These are phyloP conservation scores for Acleris literana DNA, from an alignment of 2,888 invertebrate species.

Conservation along the genomic window DNA sequence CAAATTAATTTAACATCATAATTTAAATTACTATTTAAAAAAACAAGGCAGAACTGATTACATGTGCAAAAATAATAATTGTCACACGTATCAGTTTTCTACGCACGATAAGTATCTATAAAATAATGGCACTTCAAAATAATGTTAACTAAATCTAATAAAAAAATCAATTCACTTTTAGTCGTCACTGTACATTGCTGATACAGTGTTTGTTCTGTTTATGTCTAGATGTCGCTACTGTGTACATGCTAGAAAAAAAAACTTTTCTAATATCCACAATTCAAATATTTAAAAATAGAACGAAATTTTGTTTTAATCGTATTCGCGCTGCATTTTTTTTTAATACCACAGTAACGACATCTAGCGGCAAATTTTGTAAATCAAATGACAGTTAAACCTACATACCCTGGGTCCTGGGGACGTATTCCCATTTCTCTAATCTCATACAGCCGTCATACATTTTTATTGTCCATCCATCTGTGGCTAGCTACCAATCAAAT, in stretches of 20 bases:
- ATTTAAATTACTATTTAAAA: not conserved
- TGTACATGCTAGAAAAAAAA: too few relatives aligned
- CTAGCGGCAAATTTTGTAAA: conserved; percentile 29
- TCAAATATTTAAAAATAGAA: too few relatives aligned
- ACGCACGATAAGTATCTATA: not conserved
- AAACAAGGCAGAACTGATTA: not conserved
- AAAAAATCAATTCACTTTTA: conserved; percentile 5
- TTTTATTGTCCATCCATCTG: conserved; percentile 76
- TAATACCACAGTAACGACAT: conserved; percentile 7
- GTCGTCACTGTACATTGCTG: conserved; percentile 23
- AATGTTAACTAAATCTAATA: not conserved
- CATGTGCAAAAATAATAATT: too few relatives aligned
- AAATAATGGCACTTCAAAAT: not conserved
- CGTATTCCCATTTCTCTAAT: conserved; percentile 65
- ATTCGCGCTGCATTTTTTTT: too few relatives aligned
- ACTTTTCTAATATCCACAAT: too few relatives aligned
- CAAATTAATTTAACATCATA: not conserved
- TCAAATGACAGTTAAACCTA: conserved; percentile 66
- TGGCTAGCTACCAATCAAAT: conserved; percentile 36
- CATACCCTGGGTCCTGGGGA: conserved; percentile 79
- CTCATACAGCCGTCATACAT: conserved; percentile 74
- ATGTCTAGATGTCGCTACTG: conserved; percentile 19
- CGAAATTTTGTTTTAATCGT: too few relatives aligned
- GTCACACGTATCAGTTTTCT: too few relatives aligned
- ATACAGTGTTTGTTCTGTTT: conserved; percentile 7